Evolutionary conservation across 1,140 invertebrate species (phyloP).

Genomic region (Neocloeon triangulifer): DNA sequence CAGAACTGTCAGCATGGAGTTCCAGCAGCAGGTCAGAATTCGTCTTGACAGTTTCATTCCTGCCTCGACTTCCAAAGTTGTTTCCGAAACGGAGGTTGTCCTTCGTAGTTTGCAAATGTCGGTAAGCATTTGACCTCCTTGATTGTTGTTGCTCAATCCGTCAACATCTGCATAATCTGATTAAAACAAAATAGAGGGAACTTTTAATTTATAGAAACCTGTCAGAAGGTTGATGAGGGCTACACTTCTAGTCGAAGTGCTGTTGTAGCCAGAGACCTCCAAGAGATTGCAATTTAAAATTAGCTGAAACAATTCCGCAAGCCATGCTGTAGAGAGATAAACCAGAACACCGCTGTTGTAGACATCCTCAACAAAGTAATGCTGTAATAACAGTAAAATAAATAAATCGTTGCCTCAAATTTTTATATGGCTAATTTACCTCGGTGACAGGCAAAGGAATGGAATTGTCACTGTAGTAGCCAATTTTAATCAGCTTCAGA

Average conservation of each 20-base stretch:
- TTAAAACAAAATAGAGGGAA: neutral
- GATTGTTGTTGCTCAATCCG: slow-evolving; percentile 41
- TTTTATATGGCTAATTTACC: slow-evolving; percentile 23
- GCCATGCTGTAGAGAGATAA: slow-evolving; percentile 76
- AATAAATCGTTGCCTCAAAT: neutral
- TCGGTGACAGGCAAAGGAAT: slow-evolving; percentile 28
- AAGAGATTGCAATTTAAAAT: slow-evolving; percentile 54
- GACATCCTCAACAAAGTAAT: slow-evolving; percentile 76
- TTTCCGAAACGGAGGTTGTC: slow-evolving; percentile 35
- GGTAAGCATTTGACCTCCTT: slow-evolving; percentile 49
- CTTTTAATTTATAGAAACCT: slow-evolving; percentile 23
- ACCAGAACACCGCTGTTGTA: slow-evolving; percentile 75
- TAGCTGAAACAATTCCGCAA: slow-evolving; percentile 74
- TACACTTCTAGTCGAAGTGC: slow-evolving; percentile 24
- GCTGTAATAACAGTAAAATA: slow-evolving; percentile 19
- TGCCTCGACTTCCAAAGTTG: slow-evolving; percentile 41
- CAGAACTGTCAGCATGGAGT: slow-evolving; percentile 68
- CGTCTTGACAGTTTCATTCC: slow-evolving; percentile 27
- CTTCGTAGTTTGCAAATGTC: slow-evolving; percentile 63
- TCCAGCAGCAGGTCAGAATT: slow-evolving; percentile 79
- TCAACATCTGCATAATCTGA: slow-evolving; percentile 44
- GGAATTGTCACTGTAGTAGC: slow-evolving; percentile 46
- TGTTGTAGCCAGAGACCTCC: slow-evolving; percentile 34
- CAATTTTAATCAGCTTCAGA: slow-evolving; percentile 48
- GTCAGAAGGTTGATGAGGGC: slow-evolving; percentile 54